Conservation (phyloP, 2,113 vertebrate genomes). For the Xiphias gladius region DNA sequence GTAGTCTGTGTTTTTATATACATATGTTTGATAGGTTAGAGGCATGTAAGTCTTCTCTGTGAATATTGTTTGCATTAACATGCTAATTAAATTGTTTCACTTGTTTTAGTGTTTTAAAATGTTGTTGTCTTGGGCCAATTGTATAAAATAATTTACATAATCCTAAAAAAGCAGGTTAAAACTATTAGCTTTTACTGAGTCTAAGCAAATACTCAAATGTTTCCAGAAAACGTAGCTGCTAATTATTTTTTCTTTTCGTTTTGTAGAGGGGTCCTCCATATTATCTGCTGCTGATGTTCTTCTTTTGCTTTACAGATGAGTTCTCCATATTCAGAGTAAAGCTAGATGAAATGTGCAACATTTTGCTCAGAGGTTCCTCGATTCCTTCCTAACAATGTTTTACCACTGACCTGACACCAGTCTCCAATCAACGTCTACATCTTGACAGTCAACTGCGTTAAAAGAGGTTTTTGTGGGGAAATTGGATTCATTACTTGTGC, state of each 20-base stretch:
- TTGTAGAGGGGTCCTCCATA: background rate
- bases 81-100: too few relatives aligned
- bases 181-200: background rate
- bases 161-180: background rate
- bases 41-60: too few relatives aligned
- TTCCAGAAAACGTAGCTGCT: background rate
- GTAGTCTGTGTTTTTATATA: background rate
- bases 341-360: background rate
- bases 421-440: background rate
- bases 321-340: constrained; percentile 73
- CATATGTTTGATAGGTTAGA: background rate
- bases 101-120: background rate
- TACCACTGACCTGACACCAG: background rate
- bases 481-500: background rate
- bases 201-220: background rate
- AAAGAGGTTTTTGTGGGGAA: background rate
- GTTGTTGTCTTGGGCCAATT: too few relatives aligned
- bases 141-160: background rate
- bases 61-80: too few relatives aligned
- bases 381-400: background rate
- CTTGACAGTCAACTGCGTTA: background rate
- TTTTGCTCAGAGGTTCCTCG: background rate
- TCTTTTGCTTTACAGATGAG: constrained; percentile 67
- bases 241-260: background rate
- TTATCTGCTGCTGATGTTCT: constrained; percentile 6